Evolutionary conservation across 2,113 vertebrate species (phyloP), one percentile per base, ranked within the genome.

Genomic region (Mohoua ochrocephala): DNA sequence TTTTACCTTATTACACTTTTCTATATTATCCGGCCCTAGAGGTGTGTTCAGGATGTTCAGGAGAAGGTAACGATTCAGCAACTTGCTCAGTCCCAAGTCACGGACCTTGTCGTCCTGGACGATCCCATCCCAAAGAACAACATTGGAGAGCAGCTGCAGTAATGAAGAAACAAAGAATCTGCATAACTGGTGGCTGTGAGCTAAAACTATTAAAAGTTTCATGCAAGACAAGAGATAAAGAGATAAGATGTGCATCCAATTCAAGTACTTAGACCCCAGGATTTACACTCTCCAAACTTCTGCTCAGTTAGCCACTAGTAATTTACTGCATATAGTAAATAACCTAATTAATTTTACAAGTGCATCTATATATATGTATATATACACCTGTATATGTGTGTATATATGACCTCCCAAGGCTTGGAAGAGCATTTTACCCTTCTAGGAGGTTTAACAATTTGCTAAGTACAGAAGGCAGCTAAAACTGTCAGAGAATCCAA

Each of bases 1-100:
- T 61, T 80, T 95, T 97, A 99, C 99, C 98, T 98, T 98, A 79
- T 42, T 97, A 95, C 98, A 99, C 65, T 98, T 98, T 11, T 96
- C 93, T 60, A 97, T 80, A n/a, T 95, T 84, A 41, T 94, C 96
- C 3, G 11, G 96, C 47, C 93, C 95, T 49, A 96, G 94, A 2
- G 94, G 86, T 21, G 98, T 97, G 74, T 98, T 99, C 28, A 98
- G 95, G 54, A 99, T 95, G 39, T 98, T 97, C 69, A 99, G 97
- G 92, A 99, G 97, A 49, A 99, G 97, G 95, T 99, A 99, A 89
- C 99, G 98, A 89, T 98, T 99, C 39, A 99, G 97, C 70, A 99
- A 67, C 95, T 98, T 99, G 92, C 98, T 98, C 85, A 99, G 93
- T 56, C 98, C 98, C 74, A 99, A 88, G 74, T 99, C 99, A 86